phyloP scores from a whole-genome alignment of 1,140 invertebrate genomes.

The Drosophila grimshawi region DNA sequence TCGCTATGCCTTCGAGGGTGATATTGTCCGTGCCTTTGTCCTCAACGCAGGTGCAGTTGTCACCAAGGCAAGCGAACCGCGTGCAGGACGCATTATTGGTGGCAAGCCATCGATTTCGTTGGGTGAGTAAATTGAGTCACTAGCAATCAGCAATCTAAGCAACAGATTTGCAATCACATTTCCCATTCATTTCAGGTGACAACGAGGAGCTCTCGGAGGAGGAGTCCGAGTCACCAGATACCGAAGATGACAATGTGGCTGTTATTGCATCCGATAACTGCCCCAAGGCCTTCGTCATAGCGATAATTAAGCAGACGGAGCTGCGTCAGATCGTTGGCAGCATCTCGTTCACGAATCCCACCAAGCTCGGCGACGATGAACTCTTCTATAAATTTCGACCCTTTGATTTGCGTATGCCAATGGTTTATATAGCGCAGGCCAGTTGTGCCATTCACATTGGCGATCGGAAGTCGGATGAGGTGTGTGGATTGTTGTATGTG shows the following conservation, averaged over 20 bases:
- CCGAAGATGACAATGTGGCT: slow-evolving; percentile 61
- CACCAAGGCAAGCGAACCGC: slow-evolving; percentile 8
- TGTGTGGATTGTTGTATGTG: slow-evolving; percentile 87
- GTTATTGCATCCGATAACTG: slow-evolving; percentile 64
- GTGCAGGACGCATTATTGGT: slow-evolving; percentile 37
- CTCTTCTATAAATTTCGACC: slow-evolving; percentile 75
- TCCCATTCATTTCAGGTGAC: slow-evolving; percentile 36
- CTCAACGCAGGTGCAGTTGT: slow-evolving; percentile 67
- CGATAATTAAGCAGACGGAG: slow-evolving; percentile 71
- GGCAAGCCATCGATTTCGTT: slow-evolving; percentile 64
- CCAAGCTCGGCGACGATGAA: slow-evolving; percentile 49
- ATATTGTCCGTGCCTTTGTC: slow-evolving; percentile 87
- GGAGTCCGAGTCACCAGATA: slow-evolving; percentile 60
- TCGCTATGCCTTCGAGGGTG: slow-evolving; percentile 93
- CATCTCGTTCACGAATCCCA: slow-evolving; percentile 76
- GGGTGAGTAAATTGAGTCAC: slow-evolving; percentile 33
- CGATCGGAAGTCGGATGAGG: slow-evolving; percentile 48
- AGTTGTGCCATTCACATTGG: slow-evolving; percentile 54
- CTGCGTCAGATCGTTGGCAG: slow-evolving; percentile 73
- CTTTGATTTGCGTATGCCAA: slow-evolving; percentile 72
- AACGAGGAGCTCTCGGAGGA: slow-evolving; percentile 61
- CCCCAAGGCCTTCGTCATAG: slow-evolving; percentile 77
- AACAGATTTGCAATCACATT: neutral
- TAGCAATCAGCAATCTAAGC: too few relatives aligned
- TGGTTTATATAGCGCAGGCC: slow-evolving; percentile 66